Evolutionary conservation across 2,797 vertebrate genomes (phyloP), one percentile per base, ranked within the genome.

Genomic region (Brachymystax lenok): DNA sequence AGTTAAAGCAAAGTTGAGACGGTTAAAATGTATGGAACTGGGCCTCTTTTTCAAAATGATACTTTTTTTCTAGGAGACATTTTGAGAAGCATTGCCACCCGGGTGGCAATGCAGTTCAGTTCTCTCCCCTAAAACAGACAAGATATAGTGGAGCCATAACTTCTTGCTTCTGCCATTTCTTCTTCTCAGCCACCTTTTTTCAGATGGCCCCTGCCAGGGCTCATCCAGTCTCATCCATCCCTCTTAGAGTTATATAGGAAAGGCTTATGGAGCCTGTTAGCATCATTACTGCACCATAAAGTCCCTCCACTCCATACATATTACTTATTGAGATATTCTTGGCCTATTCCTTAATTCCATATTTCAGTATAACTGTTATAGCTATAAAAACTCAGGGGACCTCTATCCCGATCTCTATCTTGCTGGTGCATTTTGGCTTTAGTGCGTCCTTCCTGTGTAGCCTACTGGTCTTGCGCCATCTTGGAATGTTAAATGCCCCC

Each of bases 201-300:
- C 89, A 80, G 86, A 88, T 86, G 86, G 89, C 81, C 84, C 84
- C 81, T 83, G 71, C 80, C 73, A 81, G 76, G 84, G 85, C 85
- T 89, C 80, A 74, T 79, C 80, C 78, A 30, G 71, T 76, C 82
- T 85, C 88, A 85, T 93, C 87, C 82, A 87, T 92, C 90, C 91
- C 74, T 1, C 27, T 78, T 76, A 76, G 54, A 12, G 85, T 83
- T 74, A 54, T 69, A 84, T 85, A 75, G 75, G 85, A 87, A 86
- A 21, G 73, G 81, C 87, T 85, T 87, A 83, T 77, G 73, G 79
- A 84, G 77, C 84, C 86, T 80, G 86, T 93, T 91, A 91, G 89
- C 89, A 89, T 80, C 81, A 88, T 92, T 88, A 93, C 74, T 75
- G 80, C 84, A 78, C 75, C 84, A 92, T 92, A 92, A 90, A 87